Base-by-base conservation (phyloP, 2,888 invertebrate genomes). In the Slavum lentiscoides region DNA sequence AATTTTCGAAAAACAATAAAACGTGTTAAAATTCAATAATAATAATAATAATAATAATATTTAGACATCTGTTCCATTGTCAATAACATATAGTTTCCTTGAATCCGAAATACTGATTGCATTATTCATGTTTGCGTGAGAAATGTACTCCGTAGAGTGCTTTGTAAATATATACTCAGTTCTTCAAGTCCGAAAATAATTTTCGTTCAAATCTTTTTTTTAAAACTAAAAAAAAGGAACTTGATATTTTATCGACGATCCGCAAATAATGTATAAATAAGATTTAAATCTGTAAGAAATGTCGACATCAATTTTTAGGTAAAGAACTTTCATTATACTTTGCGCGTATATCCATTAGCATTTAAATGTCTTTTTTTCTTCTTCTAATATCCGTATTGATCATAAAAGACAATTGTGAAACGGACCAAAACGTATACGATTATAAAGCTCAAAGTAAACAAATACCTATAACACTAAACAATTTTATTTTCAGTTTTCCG, bases 121-220 rank as follows among this genome's bases (percentile, higher is more conserved):
- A 66, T 66, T 74, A 74, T 64, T 66, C 66, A 74, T 74, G 74
- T 55, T 66, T 66, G 21, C 19, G 58, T 37, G 55, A 21, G 19
- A 64, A 21, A 64, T 39, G 55, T 43, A 66, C 39, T 39, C 21
- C 23, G 17, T 19, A 55, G 39, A 74, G 66, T 66, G 66, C 8
- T 58, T 13, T 39, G 74, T 58, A 39, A 58, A 74, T 74, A 66
- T 49, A 30, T 4, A 39, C 55, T n/a, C 17, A 19, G n/a, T 53
- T 59, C 21, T 8, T 53, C 37, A 6, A 8, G 30, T 19, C 15
- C 53, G 23, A 53, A 73, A 62, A 61, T 37, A n/a, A 19, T 11
- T 43, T 9, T 61, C 23, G 13, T 49, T 73, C 23, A 0, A 43
- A 49, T 23, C 23, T 39, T 59, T 59, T 23, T 59, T 59, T 21